Percentiles rank a stretch among this genome's conserved stretches.
Evolutionary conservation across 2,113 vertebrate species (phyloP).

Genomic region (Lonchura striata): DNA sequence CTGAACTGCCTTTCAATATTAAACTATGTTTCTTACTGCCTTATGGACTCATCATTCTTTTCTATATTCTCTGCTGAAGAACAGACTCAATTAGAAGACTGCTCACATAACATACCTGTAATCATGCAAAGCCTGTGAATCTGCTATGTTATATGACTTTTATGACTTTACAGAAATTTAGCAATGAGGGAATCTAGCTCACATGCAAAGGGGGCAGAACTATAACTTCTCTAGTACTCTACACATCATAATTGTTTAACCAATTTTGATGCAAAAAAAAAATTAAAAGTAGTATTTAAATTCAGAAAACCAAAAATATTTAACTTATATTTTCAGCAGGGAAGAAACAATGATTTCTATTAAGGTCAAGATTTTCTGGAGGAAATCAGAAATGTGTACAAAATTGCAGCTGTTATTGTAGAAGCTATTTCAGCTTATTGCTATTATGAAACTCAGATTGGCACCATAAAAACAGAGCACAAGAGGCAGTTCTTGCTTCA

Average conservation of each 20-base stretch:
- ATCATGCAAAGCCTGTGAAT: background rate
- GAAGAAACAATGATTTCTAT: background rate
- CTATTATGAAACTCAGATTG: background rate
- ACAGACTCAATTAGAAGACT: background rate
- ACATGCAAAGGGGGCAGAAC: background rate
- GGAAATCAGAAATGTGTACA: background rate
- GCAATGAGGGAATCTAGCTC: background rate
- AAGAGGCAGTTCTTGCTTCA: background rate
- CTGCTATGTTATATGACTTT: background rate
- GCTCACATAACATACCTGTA: background rate
- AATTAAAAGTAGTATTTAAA: background rate
- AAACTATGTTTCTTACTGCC: background rate
- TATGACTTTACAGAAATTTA: background rate
- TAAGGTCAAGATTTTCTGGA: background rate
- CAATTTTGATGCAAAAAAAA: background rate
- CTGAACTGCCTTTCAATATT: background rate
- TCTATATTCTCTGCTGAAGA: background rate
- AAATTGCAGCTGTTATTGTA: background rate
- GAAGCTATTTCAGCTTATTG: background rate
- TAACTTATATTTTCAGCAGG: background rate
- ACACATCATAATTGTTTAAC: background rate
- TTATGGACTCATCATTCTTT: background rate
- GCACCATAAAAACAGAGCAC: background rate
- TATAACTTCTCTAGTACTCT: background rate
- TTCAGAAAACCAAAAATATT: background rate